Evolutionary conservation across 1,140 invertebrate genomes (phyloP), one percentile per base, ranked within the genome.

Genomic region (Penaeus chinensis): DNA sequence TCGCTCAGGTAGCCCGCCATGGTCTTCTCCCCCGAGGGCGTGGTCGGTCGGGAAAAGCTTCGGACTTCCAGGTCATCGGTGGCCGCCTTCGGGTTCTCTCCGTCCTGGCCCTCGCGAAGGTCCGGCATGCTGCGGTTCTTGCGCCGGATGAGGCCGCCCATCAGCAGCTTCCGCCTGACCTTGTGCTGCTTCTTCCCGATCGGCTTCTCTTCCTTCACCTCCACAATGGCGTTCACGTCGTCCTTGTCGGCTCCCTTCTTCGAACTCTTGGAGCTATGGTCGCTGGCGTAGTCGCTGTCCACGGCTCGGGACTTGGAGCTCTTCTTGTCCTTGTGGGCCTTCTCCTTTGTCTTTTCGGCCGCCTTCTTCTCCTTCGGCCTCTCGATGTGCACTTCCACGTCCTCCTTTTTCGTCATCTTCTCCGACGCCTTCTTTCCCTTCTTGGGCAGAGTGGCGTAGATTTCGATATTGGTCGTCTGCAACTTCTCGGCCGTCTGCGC

Each of bases 41-140:
- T 90, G 19, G 86, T 89, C 10, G 89, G 90, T 54, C 89, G 88
- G 47, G 89, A 89, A 20, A 90, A 82, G 71, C 90, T 90, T 2
- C 89, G 88, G 47, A 91, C 86, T 80, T 89, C 87, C 16, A 87
- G 81, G 83, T 90, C 89, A 81, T 91, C 87, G 27, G 91, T 4
- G 47, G 87, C n/a, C 84, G 74, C 76, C 91, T 92, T 77, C 18
- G 92, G 93, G 89, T 94, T 94, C 87, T 95, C 94, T 3, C 94
- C 94, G 91, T 90, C 90, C 61, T 90, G 89, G 16, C 91, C 91
- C 89, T 97, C 96, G 3, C 96, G 95, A 24, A 98, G 92, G 93
- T 98, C 97, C 1, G 97, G 97, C 96, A 98, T 96, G 85, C 96
- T 97, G 88, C 96, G 93, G 92, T 98, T 98, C 92, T 98, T 98